These are phyloP conservation scores for Heliconius charithonia DNA, from an alignment of 2,888 invertebrate genomes.

Conservation along the genomic window DNA sequence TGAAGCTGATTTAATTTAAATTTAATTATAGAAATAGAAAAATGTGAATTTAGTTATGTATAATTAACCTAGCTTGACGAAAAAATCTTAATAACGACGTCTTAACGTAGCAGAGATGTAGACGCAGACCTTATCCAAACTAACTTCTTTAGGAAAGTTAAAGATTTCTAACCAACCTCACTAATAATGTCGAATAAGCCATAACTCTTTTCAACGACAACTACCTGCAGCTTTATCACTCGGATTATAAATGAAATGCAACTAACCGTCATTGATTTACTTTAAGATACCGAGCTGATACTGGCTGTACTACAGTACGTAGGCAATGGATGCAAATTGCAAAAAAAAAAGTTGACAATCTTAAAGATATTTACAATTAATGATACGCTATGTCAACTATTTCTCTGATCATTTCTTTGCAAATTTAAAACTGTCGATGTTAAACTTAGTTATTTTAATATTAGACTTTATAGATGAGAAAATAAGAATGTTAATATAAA, in stretches of 20 bases:
- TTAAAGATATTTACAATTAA: slow-evolving; percentile 38
- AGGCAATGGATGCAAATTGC: slow-evolving; percentile 38
- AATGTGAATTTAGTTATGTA: too few species aligned
- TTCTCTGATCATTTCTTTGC: slow-evolving; percentile 34
- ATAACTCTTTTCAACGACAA: slow-evolving; percentile 38
- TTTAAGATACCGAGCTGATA: slow-evolving; percentile 36
- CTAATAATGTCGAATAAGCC: slow-evolving; percentile 33
- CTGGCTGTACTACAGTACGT: slow-evolving; percentile 30
- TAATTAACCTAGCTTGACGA: too few species aligned
- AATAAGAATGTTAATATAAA: background rate
- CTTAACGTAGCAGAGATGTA: background rate
- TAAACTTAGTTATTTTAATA: background rate
- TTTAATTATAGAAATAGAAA: too few species aligned
- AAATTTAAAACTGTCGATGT: background rate
- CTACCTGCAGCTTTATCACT: slow-evolving; percentile 40
- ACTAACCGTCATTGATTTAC: slow-evolving; percentile 46
- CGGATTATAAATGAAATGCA: slow-evolving; percentile 36
- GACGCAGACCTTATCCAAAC: background rate
- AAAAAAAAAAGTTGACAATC: slow-evolving; percentile 35
- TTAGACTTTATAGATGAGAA: background rate
- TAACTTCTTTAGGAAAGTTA: background rate
- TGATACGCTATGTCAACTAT: slow-evolving; percentile 40
- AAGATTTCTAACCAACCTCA: background rate
- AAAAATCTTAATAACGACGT: background rate
- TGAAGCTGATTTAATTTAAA: too few species aligned